Percentiles rank a stretch among this genome's conserved stretches.
phyloP scores from a whole-genome alignment of 2,113 vertebrate genomes.

The Regulus satrapa region DNA sequence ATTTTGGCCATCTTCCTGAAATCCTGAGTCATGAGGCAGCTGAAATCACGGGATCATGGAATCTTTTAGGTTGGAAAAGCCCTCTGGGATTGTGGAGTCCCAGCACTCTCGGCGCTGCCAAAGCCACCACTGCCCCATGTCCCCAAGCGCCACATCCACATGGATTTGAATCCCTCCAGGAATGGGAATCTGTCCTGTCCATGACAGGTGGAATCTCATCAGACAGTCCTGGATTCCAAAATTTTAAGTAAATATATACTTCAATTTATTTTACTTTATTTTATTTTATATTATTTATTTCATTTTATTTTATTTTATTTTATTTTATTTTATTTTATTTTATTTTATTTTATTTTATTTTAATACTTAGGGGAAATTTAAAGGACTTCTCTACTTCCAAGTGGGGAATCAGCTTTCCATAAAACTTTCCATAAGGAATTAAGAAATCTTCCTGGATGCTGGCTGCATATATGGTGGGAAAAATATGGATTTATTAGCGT shows the following conservation, averaged over 20 bases:
- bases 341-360: neutral
- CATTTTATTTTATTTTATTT: neutral
- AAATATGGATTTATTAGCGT: neutral
- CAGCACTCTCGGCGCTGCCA: accelerated
- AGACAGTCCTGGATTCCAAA: neutral
- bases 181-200: too few species aligned
- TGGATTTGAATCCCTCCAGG: neutral
- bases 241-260: neutral
- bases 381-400: neutral
- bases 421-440: neutral
- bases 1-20: neutral
- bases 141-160: neutral
- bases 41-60: neutral
- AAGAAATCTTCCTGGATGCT: neutral
- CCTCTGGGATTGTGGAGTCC: neutral
- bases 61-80: neutral
- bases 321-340: neutral
- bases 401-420: neutral
- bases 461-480: neutral
- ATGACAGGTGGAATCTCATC: too few species aligned
- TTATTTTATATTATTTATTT: too few species aligned
- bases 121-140: neutral
- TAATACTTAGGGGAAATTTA: neutral
- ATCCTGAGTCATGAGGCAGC: accelerated
- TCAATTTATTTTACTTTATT: neutral